These are phyloP conservation scores for Sakesphorus luctuosus DNA, from an alignment of 2,113 vertebrate species.

Conservation along the genomic window DNA sequence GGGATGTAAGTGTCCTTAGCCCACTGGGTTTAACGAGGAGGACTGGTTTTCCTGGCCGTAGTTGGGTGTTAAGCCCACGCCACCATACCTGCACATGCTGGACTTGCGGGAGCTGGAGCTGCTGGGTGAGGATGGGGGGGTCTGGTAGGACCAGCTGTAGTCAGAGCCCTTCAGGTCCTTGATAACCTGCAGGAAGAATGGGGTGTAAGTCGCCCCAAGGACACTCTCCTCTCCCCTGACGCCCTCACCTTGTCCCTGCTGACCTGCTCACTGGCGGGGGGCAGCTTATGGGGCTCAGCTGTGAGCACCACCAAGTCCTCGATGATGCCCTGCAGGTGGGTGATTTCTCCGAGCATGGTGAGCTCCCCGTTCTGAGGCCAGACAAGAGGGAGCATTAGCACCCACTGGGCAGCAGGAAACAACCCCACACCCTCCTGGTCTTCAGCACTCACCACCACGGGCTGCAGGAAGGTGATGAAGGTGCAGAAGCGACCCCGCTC, in stretches of 20 bases:
- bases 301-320: constrained; percentile 92
- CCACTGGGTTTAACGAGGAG: neutral
- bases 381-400: neutral
- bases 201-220: neutral
- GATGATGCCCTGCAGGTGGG: constrained; percentile 96
- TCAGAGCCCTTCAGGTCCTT: constrained; percentile 97
- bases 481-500: constrained; percentile 94
- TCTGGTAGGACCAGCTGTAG: constrained; percentile 98
- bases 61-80: neutral
- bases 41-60: neutral
- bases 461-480: constrained; percentile 92
- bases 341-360: constrained; percentile 96
- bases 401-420: neutral
- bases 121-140: constrained; percentile 92
- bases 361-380: constrained; percentile 88
- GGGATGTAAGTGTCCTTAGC: neutral
- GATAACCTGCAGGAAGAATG: constrained; percentile 84
- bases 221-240: neutral
- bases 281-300: constrained; percentile 94
- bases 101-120: constrained; percentile 94
- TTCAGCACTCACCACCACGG: constrained; percentile 88
- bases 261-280: constrained; percentile 96
- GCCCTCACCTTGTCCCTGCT: fast-evolving
- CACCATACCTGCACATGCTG: constrained; percentile 94
- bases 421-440: fast-evolving